Evolutionary conservation across 92 coral and sea anemone genomes (phyloP), one percentile per base, ranked within the genome.

Genomic region (Porites rus): DNA sequence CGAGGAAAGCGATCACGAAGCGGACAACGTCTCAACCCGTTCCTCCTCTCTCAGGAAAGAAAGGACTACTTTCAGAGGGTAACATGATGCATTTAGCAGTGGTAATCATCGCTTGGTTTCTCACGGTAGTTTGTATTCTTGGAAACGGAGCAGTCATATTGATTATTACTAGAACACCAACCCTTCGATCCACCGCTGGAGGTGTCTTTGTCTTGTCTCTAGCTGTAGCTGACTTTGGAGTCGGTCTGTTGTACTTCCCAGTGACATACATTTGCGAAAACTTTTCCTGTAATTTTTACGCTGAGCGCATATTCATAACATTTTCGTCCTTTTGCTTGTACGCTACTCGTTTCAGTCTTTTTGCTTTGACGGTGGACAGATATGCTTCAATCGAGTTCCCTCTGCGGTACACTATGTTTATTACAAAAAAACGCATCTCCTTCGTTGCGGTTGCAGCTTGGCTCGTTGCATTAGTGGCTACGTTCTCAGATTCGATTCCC

Each of bases 131-230:
- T 20, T 16, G n/a, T 18, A 65, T 78, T 31, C 76, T 84, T 6
- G 93, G 93, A 69, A 90, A 90, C 87, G 83, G 77, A 7, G 52
- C 78, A 3, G 69, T 85, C 25, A 85, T 90, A 18, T 85, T 62
- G 72, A 77, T 90, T 46, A 90, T 90, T 13, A 22, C 28, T 8
- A 77, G 77, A 7, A 82, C 59, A 58, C 64, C 88, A 65, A 79
- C 84, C 67, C 76, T 90, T 19, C 90, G 82, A 43, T 63, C 75
- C 18, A 85, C 78, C 21, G 83, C 93, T 5, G 86, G 80, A 70
- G 85, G 93, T 80, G n/a, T 62, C 21, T 90, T 90, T 63, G 69
- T 90, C 25, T 66, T 90, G 6, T 82, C 87, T 2, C 83, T 90
- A 9, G 80, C 87, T 1, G 81, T 90, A 19, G 79, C 90, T 9